A percentile compares a stretch with the other conserved stretches of the same genome.
These are phyloP conservation scores for Melanotaenia nigrans DNA, from an alignment of 2,797 vertebrate genomes.

Conservation along the genomic window DNA sequence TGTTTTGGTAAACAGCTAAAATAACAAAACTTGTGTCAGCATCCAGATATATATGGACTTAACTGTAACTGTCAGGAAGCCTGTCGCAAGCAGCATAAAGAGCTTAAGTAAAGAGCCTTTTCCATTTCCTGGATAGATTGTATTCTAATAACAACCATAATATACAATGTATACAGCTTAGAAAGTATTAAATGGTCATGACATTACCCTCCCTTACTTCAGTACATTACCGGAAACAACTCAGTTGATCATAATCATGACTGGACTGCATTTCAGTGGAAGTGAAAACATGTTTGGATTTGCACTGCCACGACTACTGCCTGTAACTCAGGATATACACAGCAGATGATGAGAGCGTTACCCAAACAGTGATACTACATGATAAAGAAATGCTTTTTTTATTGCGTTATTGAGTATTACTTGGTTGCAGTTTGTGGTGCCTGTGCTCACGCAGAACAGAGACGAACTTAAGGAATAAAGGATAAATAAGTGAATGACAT, in stretches of 20 bases:
- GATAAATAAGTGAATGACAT: constrained; percentile 51
- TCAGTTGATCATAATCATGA: constrained; percentile 16
- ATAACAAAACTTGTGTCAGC: too few species aligned
- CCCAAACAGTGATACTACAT: not conserved
- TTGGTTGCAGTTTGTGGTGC: too few species aligned
- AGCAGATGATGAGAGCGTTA: constrained; percentile 10
- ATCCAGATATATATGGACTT: not conserved
- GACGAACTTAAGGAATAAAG: constrained; percentile 42
- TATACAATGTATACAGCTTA: not conserved
- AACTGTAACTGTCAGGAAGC: not conserved
- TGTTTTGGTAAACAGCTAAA: too few species aligned
- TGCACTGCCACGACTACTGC: constrained; percentile 14
- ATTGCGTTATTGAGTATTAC: not conserved
- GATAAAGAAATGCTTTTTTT: not conserved
- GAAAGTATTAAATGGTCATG: not conserved
- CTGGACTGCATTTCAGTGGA: constrained; percentile 12
- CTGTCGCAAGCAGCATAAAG: not conserved
- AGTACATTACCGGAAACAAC: not conserved
- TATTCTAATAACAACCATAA: constrained; percentile 16
- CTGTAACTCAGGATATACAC: constrained; percentile 4
- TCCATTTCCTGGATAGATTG: constrained; percentile 10
- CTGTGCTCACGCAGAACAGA: constrained; percentile 20
- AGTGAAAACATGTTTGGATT: constrained; percentile 20
- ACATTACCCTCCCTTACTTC: not conserved
- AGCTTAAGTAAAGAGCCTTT: not conserved